phyloP scores from a whole-genome alignment of 1,140 invertebrate species.

The Semibalanus balanoides region DNA sequence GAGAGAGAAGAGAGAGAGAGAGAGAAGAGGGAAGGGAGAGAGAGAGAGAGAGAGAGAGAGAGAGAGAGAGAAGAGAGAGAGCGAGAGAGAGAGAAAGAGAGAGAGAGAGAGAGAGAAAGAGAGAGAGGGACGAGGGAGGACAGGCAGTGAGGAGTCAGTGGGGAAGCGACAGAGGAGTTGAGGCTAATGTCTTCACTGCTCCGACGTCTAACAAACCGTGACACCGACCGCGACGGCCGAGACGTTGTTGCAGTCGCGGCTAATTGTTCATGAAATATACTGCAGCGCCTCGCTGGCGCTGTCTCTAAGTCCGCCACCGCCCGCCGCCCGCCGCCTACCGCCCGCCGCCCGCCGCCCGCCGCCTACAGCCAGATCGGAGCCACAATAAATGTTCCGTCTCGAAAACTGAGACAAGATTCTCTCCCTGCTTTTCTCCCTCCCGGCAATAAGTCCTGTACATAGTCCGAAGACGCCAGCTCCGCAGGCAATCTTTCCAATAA shows the following conservation, averaged over 20 bases:
- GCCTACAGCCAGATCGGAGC: too few relatives aligned
- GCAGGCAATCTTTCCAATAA: background rate
- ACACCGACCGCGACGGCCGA: background rate
- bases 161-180: too few relatives aligned
- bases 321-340: too few relatives aligned
- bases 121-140: background rate
- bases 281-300: too few relatives aligned
- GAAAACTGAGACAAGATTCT: background rate
- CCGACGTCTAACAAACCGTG: background rate
- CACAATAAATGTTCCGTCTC: too few relatives aligned
- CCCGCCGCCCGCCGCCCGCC: too few relatives aligned
- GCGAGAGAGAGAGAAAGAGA: too few relatives aligned
- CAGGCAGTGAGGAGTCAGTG: too few relatives aligned
- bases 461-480: background rate
- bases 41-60: constrained; percentile 9
- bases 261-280: background rate
- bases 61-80: too few relatives aligned
- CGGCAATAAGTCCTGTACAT: background rate
- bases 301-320: too few relatives aligned
- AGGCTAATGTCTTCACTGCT: too few relatives aligned
- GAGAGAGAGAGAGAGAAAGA: background rate
- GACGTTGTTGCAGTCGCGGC: background rate
- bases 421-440: background rate
- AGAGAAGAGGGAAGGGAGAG: background rate
- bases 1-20: too few relatives aligned